Conservation (phyloP, 2,113 vertebrate species). For the Dipodomys stephensi region DNA sequence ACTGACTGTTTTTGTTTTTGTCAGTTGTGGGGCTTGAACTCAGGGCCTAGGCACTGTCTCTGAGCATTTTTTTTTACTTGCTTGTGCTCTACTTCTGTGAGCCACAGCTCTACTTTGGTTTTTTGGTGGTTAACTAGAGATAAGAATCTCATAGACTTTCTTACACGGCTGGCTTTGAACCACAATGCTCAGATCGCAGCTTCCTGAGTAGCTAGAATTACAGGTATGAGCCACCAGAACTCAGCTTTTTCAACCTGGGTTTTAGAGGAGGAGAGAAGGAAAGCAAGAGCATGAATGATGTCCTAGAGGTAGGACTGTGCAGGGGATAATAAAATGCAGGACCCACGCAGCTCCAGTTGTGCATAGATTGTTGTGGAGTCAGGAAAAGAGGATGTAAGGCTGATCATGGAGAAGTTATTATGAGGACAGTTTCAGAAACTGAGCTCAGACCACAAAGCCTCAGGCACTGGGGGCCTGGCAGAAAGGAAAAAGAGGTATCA, state of each 20-base stretch:
- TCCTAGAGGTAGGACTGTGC: rapidly evolving
- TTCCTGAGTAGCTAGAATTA: too few relatives aligned
- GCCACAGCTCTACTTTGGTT: too few relatives aligned
- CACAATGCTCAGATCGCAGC: too few relatives aligned
- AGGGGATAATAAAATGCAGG: rapidly evolving
- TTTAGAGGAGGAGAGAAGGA: neutral
- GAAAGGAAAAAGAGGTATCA: neutral
- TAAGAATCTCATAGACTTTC: too few relatives aligned
- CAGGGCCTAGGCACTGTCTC: too few relatives aligned
- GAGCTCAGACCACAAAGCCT: neutral
- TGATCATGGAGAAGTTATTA: neutral
- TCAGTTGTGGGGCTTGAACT: too few relatives aligned
- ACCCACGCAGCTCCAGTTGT: neutral
- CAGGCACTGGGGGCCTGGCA: neutral
- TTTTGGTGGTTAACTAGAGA: too few relatives aligned
- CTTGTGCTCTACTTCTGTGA: too few relatives aligned
- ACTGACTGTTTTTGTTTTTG: neutral
- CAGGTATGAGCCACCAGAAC: too few relatives aligned
- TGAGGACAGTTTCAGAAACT: neutral
- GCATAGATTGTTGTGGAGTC: neutral
- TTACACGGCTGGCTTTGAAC: too few relatives aligned
- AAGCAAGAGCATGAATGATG: neutral
- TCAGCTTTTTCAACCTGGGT: neutral
- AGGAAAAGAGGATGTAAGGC: neutral
- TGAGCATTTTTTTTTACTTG: too few relatives aligned